phyloP scores from a whole-genome alignment of 2,797 vertebrate genomes.

The Limosa lapponica region DNA sequence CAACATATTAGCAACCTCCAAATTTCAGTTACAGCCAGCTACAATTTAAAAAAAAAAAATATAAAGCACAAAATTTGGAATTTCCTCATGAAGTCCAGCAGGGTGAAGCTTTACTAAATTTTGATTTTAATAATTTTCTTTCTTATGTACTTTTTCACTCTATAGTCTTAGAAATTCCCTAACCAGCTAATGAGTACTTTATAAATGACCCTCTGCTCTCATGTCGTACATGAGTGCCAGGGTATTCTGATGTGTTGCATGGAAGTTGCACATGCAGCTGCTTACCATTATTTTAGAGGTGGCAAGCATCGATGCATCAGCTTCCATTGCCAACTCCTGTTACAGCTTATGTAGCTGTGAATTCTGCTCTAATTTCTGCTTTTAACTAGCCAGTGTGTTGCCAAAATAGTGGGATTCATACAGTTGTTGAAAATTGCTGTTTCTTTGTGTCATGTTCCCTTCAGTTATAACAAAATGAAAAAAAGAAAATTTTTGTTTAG shows the following conservation, averaged over 20 bases:
- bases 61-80: background rate
- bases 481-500: background rate
- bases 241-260: background rate
- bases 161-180: background rate
- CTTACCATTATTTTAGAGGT: background rate
- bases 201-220: background rate
- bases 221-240: background rate
- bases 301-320: background rate
- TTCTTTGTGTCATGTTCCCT: background rate
- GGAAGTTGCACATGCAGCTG: background rate
- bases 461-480: background rate
- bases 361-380: background rate
- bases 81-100: background rate
- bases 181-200: background rate
- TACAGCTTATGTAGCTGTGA: background rate
- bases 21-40: slow-evolving; percentile 49
- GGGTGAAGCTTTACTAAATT: background rate
- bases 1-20: slow-evolving; percentile 60
- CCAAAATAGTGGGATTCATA: background rate
- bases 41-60: background rate
- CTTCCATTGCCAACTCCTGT: background rate
- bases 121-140: background rate
- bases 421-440: background rate
- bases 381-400: background rate
- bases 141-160: background rate